Evolutionary conservation across 2,113 vertebrate genomes (phyloP).

Genomic region (Eira barbara): DNA sequence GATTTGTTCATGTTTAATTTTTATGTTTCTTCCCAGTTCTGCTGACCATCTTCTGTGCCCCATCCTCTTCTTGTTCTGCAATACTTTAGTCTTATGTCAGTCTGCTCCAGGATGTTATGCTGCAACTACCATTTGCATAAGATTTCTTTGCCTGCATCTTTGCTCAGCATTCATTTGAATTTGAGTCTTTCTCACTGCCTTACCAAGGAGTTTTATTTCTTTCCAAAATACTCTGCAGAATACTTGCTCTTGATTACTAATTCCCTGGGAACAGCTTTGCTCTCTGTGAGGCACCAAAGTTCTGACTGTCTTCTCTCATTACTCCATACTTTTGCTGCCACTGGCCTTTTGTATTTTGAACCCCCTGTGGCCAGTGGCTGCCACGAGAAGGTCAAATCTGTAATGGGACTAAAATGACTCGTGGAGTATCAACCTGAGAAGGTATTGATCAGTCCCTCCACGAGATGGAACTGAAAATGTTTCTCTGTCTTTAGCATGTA

Average conservation of each 20-base stretch:
- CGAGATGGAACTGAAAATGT: neutral
- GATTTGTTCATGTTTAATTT: neutral
- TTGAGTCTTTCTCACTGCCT: slow-evolving; percentile 19
- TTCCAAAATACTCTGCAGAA: neutral
- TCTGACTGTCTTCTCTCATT: neutral
- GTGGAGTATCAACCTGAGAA: neutral
- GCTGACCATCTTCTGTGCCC: neutral
- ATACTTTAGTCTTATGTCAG: neutral
- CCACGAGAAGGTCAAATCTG: slow-evolving; percentile 10
- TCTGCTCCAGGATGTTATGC: neutral
- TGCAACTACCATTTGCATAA: neutral
- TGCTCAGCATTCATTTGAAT: neutral
- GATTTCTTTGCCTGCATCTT: neutral
- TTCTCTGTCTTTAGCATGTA: neutral
- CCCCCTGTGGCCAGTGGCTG: neutral
- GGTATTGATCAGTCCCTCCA: neutral
- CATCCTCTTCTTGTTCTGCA: neutral
- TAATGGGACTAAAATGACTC: neutral
- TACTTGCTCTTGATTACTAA: neutral
- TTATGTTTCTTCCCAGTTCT: neutral
- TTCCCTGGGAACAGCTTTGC: neutral
- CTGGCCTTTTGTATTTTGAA: neutral
- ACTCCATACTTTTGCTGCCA: neutral
- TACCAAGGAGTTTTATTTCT: slow-evolving; percentile 9
- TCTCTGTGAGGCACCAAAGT: neutral